These are phyloP conservation scores for Synchiropus splendidus DNA, from an alignment of 2,113 vertebrate genomes.

Conservation along the genomic window DNA sequence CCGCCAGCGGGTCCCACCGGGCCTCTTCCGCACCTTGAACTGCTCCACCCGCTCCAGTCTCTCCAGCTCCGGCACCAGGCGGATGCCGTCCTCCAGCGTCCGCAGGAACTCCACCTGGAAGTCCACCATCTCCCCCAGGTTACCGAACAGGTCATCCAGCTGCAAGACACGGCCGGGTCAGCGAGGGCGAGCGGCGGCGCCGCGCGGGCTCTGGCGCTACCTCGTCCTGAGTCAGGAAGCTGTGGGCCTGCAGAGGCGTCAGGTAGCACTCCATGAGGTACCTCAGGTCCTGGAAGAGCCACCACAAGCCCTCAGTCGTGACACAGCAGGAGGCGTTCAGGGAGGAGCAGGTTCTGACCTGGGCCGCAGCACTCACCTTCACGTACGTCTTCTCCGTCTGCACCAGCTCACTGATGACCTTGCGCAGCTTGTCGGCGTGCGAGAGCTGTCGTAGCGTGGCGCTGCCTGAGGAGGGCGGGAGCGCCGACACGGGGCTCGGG, in stretches of 20 bases:
- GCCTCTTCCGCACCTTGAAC: constrained; percentile 75
- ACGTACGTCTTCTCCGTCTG: constrained; percentile 95
- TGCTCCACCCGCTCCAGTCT: constrained; percentile 88
- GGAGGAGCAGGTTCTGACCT: constrained; percentile 1
- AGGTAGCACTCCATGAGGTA: constrained; percentile 90
- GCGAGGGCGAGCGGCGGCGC: not conserved
- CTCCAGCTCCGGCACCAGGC: constrained; percentile 85
- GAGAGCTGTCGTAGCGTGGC: constrained; percentile 81
- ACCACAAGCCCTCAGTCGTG: too few species aligned
- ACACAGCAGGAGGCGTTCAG: too few species aligned
- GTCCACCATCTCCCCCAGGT: constrained; percentile 90
- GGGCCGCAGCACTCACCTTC: constrained; percentile 72
- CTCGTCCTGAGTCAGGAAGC: constrained; percentile 95
- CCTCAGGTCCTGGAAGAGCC: constrained; percentile 76
- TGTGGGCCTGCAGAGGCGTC: constrained; percentile 87
- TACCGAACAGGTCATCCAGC: constrained; percentile 93
- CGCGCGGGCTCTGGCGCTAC: constrained; percentile 49
- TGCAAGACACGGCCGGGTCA: constrained; percentile 24
- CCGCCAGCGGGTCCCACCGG: not conserved
- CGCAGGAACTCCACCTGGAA: constrained; percentile 95
- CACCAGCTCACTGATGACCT: constrained; percentile 92
- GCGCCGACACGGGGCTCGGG: constrained; percentile 71
- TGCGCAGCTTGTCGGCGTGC: constrained; percentile 89
- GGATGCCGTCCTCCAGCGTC: constrained; percentile 90
- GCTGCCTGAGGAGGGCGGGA: constrained; percentile 57